Conservation (phyloP, 2,113 vertebrate genomes). For the Oceanites oceanicus region DNA sequence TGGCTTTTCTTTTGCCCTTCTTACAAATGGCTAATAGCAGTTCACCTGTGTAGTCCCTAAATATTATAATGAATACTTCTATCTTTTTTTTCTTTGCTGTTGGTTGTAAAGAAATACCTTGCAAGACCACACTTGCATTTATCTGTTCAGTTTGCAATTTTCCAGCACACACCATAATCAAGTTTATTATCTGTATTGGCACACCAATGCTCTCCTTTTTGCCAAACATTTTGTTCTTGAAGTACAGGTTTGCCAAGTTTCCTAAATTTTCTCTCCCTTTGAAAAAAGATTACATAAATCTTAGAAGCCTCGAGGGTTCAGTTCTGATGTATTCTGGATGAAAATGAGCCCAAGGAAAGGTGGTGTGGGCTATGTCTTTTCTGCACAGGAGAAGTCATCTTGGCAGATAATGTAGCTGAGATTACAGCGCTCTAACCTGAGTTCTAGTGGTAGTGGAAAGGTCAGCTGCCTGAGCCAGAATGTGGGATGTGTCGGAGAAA, state of each 20-base stretch:
- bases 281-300: background rate
- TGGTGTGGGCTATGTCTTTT: background rate
- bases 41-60: background rate
- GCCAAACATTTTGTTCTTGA: background rate
- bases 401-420: background rate
- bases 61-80: background rate
- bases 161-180: background rate
- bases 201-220: background rate
- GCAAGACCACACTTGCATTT: background rate
- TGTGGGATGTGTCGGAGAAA: background rate
- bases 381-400: background rate
- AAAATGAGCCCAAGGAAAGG: background rate
- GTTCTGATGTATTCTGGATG: background rate
- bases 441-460: background rate
- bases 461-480: background rate
- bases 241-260: background rate
- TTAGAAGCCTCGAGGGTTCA: background rate
- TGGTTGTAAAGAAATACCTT: background rate
- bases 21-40: background rate
- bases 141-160: background rate
- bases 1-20: background rate
- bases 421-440: background rate
- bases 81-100: background rate
- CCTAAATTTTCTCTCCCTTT: background rate
- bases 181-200: background rate